Evolutionary conservation across 1,140 invertebrate genomes (phyloP).

Genomic region (Leptinotarsa lineolata): DNA sequence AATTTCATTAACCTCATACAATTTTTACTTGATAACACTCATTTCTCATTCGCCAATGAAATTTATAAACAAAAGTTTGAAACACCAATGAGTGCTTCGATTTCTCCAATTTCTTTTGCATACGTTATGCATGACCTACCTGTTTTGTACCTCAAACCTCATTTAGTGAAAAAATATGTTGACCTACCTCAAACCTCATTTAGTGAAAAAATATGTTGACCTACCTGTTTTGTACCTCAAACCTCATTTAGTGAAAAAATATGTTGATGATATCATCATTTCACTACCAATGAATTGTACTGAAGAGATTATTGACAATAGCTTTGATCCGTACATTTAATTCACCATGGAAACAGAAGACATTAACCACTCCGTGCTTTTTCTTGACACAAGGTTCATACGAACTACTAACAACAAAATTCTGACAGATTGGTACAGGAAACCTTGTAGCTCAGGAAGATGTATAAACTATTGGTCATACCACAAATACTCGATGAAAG

Average conservation of each 20-base stretch:
- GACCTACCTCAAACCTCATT: too few relatives aligned
- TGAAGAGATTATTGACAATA: conserved; percentile 29
- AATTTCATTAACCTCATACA: conserved; percentile 12
- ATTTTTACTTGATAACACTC: not conserved
- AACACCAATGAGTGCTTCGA: not conserved
- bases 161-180: conserved; percentile 30
- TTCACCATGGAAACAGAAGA: conserved; percentile 31
- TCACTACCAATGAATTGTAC: conserved; percentile 24
- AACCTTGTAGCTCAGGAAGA: too few relatives aligned
- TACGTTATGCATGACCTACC: conserved; percentile 8
- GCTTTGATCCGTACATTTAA: conserved; percentile 22
- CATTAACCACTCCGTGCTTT: conserved; percentile 19
- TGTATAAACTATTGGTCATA: too few relatives aligned
- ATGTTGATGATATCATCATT: conserved; percentile 30
- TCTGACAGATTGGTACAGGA: conserved; percentile 14
- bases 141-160: not conserved
- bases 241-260: conserved; percentile 26
- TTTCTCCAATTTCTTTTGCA: not conserved
- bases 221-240: not conserved
- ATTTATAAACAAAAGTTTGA: conserved; percentile 8
- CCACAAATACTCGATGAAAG: too few relatives aligned
- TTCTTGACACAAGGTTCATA: conserved; percentile 22
- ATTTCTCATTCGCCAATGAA: conserved; percentile 11
- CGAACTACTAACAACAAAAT: not conserved
- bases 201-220: not conserved